Evolutionary conservation across 2,888 invertebrate species (phyloP), one percentile per base, ranked within the genome.

Genomic region (Sphinx pinastri): DNA sequence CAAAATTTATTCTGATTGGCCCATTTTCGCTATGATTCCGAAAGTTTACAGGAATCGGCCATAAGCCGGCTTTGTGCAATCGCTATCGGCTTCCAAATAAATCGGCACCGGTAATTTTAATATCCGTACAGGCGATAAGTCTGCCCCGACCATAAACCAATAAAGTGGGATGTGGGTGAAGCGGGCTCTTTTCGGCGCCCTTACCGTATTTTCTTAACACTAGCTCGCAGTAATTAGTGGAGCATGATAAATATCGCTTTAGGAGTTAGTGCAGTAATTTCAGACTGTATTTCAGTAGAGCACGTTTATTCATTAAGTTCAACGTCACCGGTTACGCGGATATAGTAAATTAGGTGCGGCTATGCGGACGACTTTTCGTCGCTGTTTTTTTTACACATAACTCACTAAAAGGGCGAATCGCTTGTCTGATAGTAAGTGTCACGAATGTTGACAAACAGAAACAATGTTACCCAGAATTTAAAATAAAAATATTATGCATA

Each of bases 181-280:
- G 16, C 60, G 71, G 72, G 76, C 76, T 75, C 75, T 77, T 77
- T 73, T 77, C 49, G 49, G 63, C 57, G 19, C 57, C 57, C 57
- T 57, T 47, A 19, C 60, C 60, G 47, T 49, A 63, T 63, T 63
- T 63, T 63, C 63, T 63, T 19, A 63, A 63, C 63, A 49, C 63
- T 49, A 63, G 47, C 63, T 63, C 63, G 47, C 63, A 75, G 80
- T 81, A 83, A 84, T 84, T 84, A 82, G 80, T 79, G 80, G 76
- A 75, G 78, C 77, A 80, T 81, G 83, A 84, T 85, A 86, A 86
- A 84, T 84, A 85, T 80, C 79, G 79, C 76, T 71, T 70, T 72
- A 77, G 77, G 80, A 84, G 81, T 85, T 85, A 85, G 82, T 83
- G 84, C 82, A 80, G 84, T 82, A 86, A 86, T 86, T 85, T 81